Evolutionary conservation across 2,888 invertebrate genomes (phyloP).

Genomic region (Morpho deidamia): DNA sequence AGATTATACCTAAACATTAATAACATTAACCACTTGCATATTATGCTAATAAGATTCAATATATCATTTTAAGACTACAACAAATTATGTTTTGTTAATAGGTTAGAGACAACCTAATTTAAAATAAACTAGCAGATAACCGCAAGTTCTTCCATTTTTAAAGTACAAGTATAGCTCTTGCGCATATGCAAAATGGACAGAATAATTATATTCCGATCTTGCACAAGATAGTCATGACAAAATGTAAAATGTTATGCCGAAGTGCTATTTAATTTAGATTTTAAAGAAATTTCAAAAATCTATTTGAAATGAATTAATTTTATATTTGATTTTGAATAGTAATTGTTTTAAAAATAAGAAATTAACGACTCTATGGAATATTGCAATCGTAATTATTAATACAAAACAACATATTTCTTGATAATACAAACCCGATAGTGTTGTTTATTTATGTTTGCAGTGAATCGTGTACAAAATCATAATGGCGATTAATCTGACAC

Average conservation of each 20-base stretch:
- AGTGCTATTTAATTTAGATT: too few species aligned
- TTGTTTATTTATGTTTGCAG: constrained; percentile 28
- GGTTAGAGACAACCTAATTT: constrained; percentile 9
- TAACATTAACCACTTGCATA: constrained; percentile 18
- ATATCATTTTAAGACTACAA: constrained; percentile 17
- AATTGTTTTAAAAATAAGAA: too few species aligned
- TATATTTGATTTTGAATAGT: too few species aligned
- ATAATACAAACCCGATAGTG: constrained; percentile 19
- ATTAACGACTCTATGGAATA: background rate
- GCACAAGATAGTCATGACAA: too few species aligned
- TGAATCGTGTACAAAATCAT: constrained; percentile 28
- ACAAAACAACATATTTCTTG: constrained; percentile 8
- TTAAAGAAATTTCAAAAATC: too few species aligned
- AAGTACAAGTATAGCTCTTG: too few species aligned
- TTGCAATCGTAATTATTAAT: constrained; percentile 7
- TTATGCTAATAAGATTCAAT: constrained; percentile 17
- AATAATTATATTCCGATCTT: too few species aligned
- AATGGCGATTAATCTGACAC: constrained; percentile 32
- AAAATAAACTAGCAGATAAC: constrained; percentile 1
- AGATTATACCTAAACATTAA: constrained; percentile 15
- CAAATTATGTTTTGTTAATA: constrained; percentile 18
- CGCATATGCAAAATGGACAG: too few species aligned
- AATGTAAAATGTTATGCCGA: too few species aligned
- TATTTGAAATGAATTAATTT: too few species aligned
- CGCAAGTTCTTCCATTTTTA: background rate